Evolutionary conservation across 1,140 invertebrate species (phyloP).

Genomic region (Drosophila triauraria): DNA sequence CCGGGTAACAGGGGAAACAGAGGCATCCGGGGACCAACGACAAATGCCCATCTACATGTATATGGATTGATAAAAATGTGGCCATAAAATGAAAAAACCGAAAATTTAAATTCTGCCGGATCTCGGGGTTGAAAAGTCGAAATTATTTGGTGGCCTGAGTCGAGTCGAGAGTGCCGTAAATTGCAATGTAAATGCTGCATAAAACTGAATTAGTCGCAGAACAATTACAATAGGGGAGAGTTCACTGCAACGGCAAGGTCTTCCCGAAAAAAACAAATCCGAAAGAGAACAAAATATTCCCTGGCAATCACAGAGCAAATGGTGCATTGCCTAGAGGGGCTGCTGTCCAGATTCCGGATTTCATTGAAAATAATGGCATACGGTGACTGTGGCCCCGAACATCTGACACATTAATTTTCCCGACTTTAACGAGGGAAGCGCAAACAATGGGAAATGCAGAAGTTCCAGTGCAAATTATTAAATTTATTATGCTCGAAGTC

Average conservation of each 20-base stretch:
- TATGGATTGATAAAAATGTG: constrained; percentile 69
- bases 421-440: constrained; percentile 17
- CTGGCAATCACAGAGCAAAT: constrained; percentile 50
- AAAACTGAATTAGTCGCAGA: constrained; percentile 73
- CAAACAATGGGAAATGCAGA: constrained; percentile 38
- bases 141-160: constrained; percentile 17
- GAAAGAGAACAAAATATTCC: constrained; percentile 1
- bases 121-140: constrained; percentile 69
- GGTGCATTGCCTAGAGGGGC: constrained; percentile 66
- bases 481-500: constrained; percentile 66
- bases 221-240: constrained; percentile 61
- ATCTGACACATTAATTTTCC: constrained; percentile 75
- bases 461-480: constrained; percentile 40
- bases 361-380: constrained; percentile 70
- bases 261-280: constrained; percentile 3
- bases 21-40: constrained; percentile 12
- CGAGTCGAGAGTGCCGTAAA: constrained; percentile 46
- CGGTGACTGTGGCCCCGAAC: constrained; percentile 43
- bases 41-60: constrained; percentile 48
- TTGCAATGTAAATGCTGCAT: constrained; percentile 81
- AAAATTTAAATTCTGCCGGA: constrained; percentile 42
- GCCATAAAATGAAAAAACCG: constrained; percentile 57
- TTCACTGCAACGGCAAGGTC: constrained; percentile 28
- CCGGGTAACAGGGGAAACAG: constrained; percentile 3
- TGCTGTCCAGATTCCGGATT: constrained; percentile 55